A percentile compares a stretch with the other conserved stretches of the same genome.
phyloP scores from a whole-genome alignment of 1,140 invertebrate genomes.

The Orchestia grillus region DNA sequence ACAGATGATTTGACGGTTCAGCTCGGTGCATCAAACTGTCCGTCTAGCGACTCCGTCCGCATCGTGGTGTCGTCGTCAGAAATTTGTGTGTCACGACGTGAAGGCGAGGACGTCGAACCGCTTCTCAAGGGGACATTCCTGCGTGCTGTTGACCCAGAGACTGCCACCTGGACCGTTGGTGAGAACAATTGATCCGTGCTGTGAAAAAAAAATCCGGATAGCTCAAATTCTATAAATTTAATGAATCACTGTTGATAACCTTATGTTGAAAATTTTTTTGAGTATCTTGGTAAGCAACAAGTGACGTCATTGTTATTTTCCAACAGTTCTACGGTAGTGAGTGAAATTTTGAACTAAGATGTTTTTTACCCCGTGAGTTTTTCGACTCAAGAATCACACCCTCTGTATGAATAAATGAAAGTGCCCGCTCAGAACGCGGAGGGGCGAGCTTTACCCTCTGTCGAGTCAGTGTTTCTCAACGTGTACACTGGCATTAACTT shows the following conservation, averaged over 20 bases:
- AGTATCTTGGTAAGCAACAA: too few relatives aligned
- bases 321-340: too few relatives aligned
- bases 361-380: too few relatives aligned
- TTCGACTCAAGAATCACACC: too few relatives aligned
- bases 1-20: constrained; percentile 17
- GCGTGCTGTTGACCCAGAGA: not conserved
- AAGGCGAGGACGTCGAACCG: not conserved
- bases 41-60: not conserved
- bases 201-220: not conserved
- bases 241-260: not conserved
- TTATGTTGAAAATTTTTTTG: too few relatives aligned
- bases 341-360: too few relatives aligned
- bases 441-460: too few relatives aligned
- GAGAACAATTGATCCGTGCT: not conserved
- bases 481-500: too few relatives aligned
- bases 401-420: too few relatives aligned
- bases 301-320: too few relatives aligned
- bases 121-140: constrained; percentile 4
- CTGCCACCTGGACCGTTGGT: constrained; percentile 46
- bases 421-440: too few relatives aligned
- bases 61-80: not conserved
- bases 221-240: not conserved
- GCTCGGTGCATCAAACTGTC: not conserved
- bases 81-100: not conserved
- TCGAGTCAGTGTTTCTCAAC: too few relatives aligned